Conservation (phyloP, 2,888 invertebrate genomes). For the Axea sp. region DNA sequence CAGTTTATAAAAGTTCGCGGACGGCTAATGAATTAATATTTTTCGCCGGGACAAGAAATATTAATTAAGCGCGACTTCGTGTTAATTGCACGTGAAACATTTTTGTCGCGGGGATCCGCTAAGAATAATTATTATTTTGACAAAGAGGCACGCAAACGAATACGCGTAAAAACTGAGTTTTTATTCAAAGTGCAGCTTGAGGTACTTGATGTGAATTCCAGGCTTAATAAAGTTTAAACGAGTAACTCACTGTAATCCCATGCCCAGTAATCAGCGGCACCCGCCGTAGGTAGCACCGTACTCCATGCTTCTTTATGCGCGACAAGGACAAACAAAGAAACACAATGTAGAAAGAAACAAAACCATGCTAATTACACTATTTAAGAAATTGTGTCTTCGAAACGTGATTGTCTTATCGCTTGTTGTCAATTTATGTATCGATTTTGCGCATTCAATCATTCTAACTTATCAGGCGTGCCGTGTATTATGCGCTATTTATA, state of each 20-base stretch:
- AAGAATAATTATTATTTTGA: slow-evolving; percentile 43
- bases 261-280: slow-evolving; percentile 78
- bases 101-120: slow-evolving; percentile 20
- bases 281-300: slow-evolving; percentile 78
- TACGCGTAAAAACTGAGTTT: slow-evolving; percentile 53
- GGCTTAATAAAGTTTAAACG: slow-evolving; percentile 64
- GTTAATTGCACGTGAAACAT: slow-evolving; percentile 36
- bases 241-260: slow-evolving; percentile 77
- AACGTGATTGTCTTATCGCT: slow-evolving; percentile 43
- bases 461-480: slow-evolving; percentile 59
- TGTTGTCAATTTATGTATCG: slow-evolving; percentile 19
- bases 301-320: slow-evolving; percentile 78
- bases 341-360: slow-evolving; percentile 69
- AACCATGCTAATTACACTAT: slow-evolving; percentile 69
- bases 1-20: slow-evolving; percentile 24
- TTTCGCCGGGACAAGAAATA: slow-evolving; percentile 27
- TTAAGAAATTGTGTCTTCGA: slow-evolving; percentile 51
- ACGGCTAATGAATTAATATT: slow-evolving; percentile 31
- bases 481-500: slow-evolving; percentile 57
- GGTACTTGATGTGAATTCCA: slow-evolving; percentile 63
- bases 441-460: slow-evolving; percentile 49
- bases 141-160: slow-evolving; percentile 27
- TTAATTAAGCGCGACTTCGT: slow-evolving; percentile 27
- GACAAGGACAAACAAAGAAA: slow-evolving; percentile 71
- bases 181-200: slow-evolving; percentile 59